Evolutionary conservation across 2,888 invertebrate genomes (phyloP).

Genomic region (Tridacna crocea): DNA sequence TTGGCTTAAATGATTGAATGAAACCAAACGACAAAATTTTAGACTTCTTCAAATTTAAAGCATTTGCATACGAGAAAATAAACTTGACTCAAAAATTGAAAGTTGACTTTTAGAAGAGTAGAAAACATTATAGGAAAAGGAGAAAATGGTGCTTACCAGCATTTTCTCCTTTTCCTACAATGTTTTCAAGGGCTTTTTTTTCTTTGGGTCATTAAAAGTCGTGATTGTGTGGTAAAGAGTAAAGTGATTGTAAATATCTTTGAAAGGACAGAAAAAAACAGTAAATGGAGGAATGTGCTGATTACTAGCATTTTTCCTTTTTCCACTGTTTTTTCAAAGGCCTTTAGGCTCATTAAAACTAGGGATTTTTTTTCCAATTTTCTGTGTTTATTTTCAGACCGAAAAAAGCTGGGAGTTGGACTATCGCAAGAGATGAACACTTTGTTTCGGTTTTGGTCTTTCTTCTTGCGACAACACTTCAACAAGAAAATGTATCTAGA

Average conservation of each 20-base stretch:
- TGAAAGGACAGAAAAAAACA: too few species aligned
- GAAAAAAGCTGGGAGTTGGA: constrained; percentile 95
- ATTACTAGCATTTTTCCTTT: too few species aligned
- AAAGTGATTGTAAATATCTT: constrained; percentile 86
- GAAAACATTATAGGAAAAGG: too few species aligned
- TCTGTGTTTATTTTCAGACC: constrained; percentile 87
- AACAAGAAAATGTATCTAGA: constrained; percentile 99
- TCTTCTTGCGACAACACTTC: constrained; percentile 99
- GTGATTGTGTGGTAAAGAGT: constrained; percentile 39
- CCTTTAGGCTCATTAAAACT: constrained; percentile 93
- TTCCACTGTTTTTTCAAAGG: background rate
- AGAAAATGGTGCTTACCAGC: too few species aligned
- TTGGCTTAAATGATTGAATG: too few species aligned
- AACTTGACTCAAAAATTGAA: too few species aligned
- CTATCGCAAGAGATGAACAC: constrained; percentile 99
- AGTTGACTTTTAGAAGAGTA: too few species aligned
- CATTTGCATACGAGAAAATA: too few species aligned
- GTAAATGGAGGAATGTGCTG: background rate
- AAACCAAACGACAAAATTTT: too few species aligned
- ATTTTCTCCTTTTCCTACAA: too few species aligned
- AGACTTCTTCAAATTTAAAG: too few species aligned
- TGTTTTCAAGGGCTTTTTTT: constrained; percentile 38
- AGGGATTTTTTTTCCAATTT: constrained; percentile 81
- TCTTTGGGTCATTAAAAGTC: constrained; percentile 97
- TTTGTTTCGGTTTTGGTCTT: constrained; percentile 99